Evolutionary conservation across 2,797 vertebrate species (phyloP).

Genomic region (Pantherophis vulpinus): DNA sequence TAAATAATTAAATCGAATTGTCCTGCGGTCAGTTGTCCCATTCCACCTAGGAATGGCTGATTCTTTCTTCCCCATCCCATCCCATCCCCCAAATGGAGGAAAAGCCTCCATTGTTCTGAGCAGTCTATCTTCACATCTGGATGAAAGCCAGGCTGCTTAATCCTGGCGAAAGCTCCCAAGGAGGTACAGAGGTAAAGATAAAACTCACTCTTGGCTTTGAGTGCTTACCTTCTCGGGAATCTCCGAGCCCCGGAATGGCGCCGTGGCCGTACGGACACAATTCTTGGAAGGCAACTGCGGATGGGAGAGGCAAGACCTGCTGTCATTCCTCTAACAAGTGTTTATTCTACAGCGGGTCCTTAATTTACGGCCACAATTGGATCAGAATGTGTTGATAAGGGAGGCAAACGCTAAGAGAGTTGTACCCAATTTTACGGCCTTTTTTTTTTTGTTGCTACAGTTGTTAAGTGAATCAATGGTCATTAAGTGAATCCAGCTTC

Average conservation of each 20-base stretch:
- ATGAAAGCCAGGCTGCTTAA: background rate
- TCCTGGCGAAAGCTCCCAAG: background rate
- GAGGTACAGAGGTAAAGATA: background rate
- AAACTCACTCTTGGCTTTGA: background rate
- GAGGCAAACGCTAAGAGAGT: background rate
- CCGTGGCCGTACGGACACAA: conserved; percentile 90
- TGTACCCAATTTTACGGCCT: background rate
- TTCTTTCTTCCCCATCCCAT: background rate
- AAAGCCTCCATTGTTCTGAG: background rate
- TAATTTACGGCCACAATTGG: background rate
- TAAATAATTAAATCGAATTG: background rate
- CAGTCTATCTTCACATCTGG: background rate
- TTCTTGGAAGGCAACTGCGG: conserved; percentile 73
- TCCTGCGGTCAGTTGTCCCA: no score
- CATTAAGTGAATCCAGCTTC: background rate
- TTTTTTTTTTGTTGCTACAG: background rate
- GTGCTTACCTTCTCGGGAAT: conserved; percentile 86
- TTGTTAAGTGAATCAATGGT: background rate
- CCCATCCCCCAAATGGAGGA: background rate
- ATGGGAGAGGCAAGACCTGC: background rate
- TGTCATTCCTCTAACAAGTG: background rate
- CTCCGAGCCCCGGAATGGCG: conserved; percentile 76
- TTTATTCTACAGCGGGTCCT: background rate
- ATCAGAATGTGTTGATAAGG: background rate
- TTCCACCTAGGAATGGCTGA: background rate